Conservation (phyloP, 2,113 vertebrate genomes). For the Vidua macroura region DNA sequence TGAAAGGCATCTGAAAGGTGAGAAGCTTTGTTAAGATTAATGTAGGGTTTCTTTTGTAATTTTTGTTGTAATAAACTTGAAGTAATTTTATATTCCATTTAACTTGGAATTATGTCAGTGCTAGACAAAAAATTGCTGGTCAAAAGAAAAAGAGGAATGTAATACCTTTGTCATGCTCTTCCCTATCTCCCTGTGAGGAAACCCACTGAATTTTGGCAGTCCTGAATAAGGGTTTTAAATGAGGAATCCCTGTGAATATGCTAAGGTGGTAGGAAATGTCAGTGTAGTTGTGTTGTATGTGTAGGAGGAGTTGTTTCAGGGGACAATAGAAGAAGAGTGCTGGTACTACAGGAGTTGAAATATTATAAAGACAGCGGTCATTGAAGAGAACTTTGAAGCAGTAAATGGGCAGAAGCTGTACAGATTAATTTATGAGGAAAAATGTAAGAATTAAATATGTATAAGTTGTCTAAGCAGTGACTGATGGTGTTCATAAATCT, state of each 20-base stretch:
- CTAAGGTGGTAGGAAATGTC: not conserved
- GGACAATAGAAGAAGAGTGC: rapidly evolving
- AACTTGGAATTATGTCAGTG: not conserved
- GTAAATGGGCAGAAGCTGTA: not conserved
- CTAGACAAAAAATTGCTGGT: not conserved
- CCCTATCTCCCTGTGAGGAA: not conserved
- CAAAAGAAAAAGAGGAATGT: not conserved
- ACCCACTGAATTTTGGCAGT: not conserved
- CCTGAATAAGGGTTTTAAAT: not conserved
- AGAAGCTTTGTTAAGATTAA: not conserved
- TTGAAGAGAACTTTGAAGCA: not conserved
- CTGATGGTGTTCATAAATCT: not conserved
- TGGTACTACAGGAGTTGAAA: not conserved
- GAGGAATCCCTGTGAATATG: not conserved
- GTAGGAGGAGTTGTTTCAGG: not conserved
- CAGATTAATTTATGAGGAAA: not conserved
- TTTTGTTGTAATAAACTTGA: not conserved
- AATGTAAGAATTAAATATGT: not conserved
- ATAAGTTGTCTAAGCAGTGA: not conserved
- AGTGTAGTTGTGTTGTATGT: not conserved
- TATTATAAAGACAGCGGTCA: not conserved
- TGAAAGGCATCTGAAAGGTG: not conserved
- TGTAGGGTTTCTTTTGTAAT: not conserved
- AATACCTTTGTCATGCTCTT: not conserved
- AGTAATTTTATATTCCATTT: not conserved